A percentile compares a stretch with the other conserved stretches of the same genome.
Evolutionary conservation across 2,113 vertebrate genomes (phyloP).

Genomic region (Phrynosoma blainvillii): DNA sequence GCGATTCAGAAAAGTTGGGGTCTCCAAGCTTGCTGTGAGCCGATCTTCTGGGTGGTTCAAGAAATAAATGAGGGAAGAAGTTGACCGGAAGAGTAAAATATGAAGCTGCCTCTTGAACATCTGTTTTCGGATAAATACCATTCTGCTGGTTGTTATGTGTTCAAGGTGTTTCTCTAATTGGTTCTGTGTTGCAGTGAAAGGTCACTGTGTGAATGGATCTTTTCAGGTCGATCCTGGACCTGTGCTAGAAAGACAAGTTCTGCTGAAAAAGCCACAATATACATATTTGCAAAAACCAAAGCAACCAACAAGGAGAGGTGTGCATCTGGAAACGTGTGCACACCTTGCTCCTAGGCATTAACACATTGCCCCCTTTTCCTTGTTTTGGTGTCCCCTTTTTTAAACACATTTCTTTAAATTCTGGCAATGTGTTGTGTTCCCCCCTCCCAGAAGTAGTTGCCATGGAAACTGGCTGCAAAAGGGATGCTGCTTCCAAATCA

Average conservation of each 20-base stretch:
- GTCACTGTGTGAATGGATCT: background rate
- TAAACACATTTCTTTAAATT: background rate
- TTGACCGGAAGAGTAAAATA: no score
- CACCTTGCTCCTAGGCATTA: background rate
- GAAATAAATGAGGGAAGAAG: no score
- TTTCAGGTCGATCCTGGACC: background rate
- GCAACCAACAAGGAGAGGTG: background rate
- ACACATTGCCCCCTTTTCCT: background rate
- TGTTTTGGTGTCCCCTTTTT: background rate
- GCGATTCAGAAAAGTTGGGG: no score
- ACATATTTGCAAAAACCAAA: no score
- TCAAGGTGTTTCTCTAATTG: no score
- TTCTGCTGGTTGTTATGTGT: no score
- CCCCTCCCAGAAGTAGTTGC: conserved; percentile 5
- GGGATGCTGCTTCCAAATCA: background rate
- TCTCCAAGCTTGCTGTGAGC: no score
- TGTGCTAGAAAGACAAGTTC: background rate
- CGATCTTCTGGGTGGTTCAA: no score
- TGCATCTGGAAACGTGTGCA: background rate
- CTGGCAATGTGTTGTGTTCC: background rate
- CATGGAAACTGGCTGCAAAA: conserved; percentile 16
- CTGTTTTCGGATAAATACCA: no score
- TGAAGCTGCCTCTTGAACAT: no score
- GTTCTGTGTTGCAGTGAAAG: no score
- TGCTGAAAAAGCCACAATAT: no score